A percentile compares a stretch with the other conserved stretches of the same genome.
Evolutionary conservation across 2,113 vertebrate genomes (phyloP).

Genomic region (Bombycilla garrulus): DNA sequence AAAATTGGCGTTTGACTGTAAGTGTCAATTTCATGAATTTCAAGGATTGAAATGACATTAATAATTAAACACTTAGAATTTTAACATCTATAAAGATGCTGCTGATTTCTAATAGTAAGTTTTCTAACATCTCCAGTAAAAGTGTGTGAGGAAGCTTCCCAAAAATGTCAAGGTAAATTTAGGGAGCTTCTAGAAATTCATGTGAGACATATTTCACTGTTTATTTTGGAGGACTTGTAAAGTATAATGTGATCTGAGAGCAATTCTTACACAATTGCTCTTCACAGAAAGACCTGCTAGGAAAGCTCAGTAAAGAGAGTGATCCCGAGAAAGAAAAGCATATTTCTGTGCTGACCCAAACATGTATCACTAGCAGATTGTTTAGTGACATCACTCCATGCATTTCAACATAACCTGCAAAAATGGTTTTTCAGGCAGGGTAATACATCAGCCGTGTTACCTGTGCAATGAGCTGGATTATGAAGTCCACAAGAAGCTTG

Average conservation of each 20-base stretch:
- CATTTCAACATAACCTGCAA: neutral
- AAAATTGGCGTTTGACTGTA: neutral
- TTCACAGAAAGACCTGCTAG: neutral
- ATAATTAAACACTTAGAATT: neutral
- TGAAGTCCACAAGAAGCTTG: constrained; percentile 97
- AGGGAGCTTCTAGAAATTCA: neutral
- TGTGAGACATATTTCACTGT: accelerated
- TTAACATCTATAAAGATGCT: neutral
- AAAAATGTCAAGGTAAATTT: neutral
- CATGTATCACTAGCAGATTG: neutral
- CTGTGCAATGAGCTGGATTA: constrained; percentile 97
- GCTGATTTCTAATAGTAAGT: neutral
- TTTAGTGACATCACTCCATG: neutral
- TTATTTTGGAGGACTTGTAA: neutral
- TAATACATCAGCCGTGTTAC: constrained; percentile 64
- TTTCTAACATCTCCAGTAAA: neutral
- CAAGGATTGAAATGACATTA: neutral
- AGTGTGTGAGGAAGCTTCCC: neutral
- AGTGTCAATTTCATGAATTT: neutral
- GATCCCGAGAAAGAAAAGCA: neutral
- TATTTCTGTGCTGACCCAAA: neutral
- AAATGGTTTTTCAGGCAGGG: neutral
- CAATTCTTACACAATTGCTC: neutral
- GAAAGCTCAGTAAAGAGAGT: neutral
- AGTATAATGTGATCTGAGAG: neutral